phyloP scores from a whole-genome alignment of 2,113 vertebrate species.

The Periophthalmus modestus region DNA sequence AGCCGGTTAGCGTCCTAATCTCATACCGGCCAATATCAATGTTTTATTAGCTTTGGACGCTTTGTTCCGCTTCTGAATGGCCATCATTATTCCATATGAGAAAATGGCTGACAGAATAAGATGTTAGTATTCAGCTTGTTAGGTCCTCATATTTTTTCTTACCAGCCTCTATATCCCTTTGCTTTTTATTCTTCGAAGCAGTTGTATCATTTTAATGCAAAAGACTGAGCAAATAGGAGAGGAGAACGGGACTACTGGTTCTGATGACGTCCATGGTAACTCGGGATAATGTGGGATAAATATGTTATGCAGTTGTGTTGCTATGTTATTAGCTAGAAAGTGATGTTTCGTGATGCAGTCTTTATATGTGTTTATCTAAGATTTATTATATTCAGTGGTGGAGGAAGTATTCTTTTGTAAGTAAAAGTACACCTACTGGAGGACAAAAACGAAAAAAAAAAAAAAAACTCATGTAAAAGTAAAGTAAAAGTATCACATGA shows the following conservation, averaged over 20 bases:
- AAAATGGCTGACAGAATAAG: slow-evolving; percentile 48
- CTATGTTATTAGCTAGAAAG: too few species aligned
- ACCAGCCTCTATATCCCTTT: slow-evolving; percentile 37
- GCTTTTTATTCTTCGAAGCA: slow-evolving; percentile 29
- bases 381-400: too few species aligned
- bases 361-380: too few species aligned
- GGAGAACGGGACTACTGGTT: slow-evolving; percentile 16
- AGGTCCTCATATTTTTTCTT: slow-evolving; percentile 35
- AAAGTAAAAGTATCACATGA: too few species aligned
- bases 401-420: too few species aligned
- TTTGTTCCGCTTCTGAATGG: slow-evolving; percentile 56
- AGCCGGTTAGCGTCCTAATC: slow-evolving; percentile 40
- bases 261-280: background rate
- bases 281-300: too few species aligned
- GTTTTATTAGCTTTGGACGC: slow-evolving; percentile 59
- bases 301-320: too few species aligned
- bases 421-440: too few species aligned
- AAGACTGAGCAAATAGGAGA: slow-evolving; percentile 18
- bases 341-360: too few species aligned
- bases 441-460: too few species aligned
- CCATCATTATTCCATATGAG: slow-evolving; percentile 44
- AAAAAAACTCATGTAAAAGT: too few species aligned
- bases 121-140: slow-evolving; percentile 52
- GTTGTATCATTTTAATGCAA: slow-evolving; percentile 46
- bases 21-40: slow-evolving; percentile 50